Conservation (phyloP, 2,797 vertebrate species). For the Tauraco hartlaubi region DNA sequence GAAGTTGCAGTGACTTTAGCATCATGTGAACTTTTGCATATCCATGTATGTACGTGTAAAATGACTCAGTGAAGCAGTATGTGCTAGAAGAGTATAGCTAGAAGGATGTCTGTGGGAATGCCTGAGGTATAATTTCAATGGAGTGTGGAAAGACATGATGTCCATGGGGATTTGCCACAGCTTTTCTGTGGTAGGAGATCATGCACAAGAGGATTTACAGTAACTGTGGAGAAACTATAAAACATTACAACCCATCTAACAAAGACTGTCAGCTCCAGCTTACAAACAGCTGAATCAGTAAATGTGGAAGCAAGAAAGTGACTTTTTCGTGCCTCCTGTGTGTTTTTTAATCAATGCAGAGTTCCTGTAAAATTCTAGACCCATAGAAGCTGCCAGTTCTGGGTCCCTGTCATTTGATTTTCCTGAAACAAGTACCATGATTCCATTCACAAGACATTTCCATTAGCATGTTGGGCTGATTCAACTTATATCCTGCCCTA, state of each 20-base stretch:
- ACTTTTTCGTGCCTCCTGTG: background rate
- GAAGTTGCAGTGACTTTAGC: constrained; percentile 9
- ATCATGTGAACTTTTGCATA: background rate
- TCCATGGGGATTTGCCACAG: background rate
- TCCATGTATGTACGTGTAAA: background rate
- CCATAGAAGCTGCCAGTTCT: background rate
- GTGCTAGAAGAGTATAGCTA: background rate
- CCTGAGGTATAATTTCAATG: background rate
- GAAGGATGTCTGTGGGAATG: constrained; percentile 8
- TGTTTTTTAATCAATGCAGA: background rate
- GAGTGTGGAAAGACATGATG: background rate
- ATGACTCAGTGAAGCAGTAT: background rate
- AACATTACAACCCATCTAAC: background rate
- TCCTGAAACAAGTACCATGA: constrained; percentile 21
- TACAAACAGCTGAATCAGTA: background rate
- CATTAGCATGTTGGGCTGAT: constrained; percentile 30
- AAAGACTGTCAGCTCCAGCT: background rate
- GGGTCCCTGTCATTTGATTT: constrained; percentile 21
- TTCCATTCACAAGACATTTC: constrained; percentile 16
- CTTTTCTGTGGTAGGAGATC: background rate
- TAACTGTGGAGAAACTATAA: background rate
- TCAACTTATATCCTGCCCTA: constrained; percentile 41
- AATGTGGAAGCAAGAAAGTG: background rate
- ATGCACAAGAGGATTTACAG: background rate
- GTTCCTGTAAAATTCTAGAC: constrained; percentile 7